A percentile compares a stretch with the other conserved stretches of the same genome.
Evolutionary conservation across 35 echinoderm and acorn worm species (phyloP).

Genomic region (Nesometra sesokonis): DNA sequence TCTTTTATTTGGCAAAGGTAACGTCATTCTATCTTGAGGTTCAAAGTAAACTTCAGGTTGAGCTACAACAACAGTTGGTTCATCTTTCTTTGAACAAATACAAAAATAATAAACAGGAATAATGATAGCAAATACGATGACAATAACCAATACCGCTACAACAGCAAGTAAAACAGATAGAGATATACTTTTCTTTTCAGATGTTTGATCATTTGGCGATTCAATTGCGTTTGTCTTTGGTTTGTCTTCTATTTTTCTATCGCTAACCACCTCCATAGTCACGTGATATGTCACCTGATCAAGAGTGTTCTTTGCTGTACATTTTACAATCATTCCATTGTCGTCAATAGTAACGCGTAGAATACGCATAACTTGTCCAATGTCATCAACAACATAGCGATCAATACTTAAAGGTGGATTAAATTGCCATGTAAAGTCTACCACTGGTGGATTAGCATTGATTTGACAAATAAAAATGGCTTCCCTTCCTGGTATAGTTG

Average conservation of each 20-base stretch:
- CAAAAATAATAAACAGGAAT: background rate
- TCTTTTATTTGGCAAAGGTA: background rate
- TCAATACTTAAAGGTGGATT: background rate
- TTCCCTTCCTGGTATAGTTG: background rate
- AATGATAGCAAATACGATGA: background rate
- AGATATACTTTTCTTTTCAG: background rate
- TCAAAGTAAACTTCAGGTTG: background rate
- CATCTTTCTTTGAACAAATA: background rate
- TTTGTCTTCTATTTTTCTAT: background rate
- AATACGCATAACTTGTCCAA: background rate
- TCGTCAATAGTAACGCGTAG: background rate
- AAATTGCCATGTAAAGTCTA: background rate
- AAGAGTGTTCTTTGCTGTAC: background rate
- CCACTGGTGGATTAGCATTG: background rate
- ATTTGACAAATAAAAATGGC: background rate
- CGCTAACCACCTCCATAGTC: background rate
- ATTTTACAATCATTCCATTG: background rate
- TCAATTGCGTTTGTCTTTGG: background rate
- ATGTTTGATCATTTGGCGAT: background rate
- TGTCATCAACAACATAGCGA: background rate
- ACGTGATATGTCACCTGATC: background rate
- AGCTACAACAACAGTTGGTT: background rate
- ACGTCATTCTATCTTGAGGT: background rate
- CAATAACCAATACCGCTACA: background rate
- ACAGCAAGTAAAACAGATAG: background rate